Conservation (phyloP, 2,113 vertebrate species). For the Madoqua kirkii region DNA sequence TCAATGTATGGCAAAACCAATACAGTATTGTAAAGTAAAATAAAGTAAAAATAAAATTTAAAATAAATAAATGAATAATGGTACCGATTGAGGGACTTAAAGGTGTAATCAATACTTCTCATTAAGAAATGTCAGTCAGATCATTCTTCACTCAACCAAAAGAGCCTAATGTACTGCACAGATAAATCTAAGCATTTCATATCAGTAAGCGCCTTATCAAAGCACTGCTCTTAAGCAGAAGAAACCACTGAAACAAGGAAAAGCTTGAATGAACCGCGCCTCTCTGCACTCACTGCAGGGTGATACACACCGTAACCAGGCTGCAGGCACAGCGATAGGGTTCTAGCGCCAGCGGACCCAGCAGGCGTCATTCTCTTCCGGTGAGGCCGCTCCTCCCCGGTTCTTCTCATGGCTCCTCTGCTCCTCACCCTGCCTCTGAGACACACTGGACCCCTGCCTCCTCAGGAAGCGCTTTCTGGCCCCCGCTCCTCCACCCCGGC, state of each 20-base stretch:
- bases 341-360: too few relatives aligned
- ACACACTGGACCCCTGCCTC: not conserved
- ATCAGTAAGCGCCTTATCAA: not conserved
- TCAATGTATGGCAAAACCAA: too few relatives aligned
- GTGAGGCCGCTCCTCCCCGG: not conserved
- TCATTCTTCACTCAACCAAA: not conserved
- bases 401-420: not conserved
- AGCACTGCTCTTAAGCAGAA: not conserved
- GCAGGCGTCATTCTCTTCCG: not conserved
- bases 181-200: not conserved
- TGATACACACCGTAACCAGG: accelerated
- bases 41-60: too few relatives aligned
- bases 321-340: not conserved
- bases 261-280: not conserved
- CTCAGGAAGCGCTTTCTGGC: not conserved
- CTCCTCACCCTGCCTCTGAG: not conserved
- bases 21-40: too few relatives aligned
- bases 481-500: too few relatives aligned
- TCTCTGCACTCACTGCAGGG: not conserved
- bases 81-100: not conserved
- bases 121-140: not conserved
- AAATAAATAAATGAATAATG: not conserved
- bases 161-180: not conserved
- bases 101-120: not conserved
- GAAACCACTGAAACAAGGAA: not conserved